Base-by-base conservation (phyloP, 2,113 vertebrate genomes). In the Tachysurus fulvidraco region DNA sequence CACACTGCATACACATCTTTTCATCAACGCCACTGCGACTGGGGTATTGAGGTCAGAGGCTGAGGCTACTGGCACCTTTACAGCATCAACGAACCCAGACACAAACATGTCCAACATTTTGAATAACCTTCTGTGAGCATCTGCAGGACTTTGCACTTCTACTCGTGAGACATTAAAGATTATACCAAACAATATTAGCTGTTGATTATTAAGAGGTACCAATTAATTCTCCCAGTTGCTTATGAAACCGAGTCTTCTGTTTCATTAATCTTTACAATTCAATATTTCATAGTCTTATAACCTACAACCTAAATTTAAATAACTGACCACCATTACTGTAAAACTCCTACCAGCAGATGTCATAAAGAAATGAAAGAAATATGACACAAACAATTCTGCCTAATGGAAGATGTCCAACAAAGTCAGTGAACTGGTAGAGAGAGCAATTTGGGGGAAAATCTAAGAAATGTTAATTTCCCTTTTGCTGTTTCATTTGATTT, bases 11-110 rank as follows among this genome's bases (percentile, higher is more conserved):
- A 14, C 23, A 76, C 73, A 52, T 52, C 73, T 52, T 76, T 14
- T 23, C 73, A n/a, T 76, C 73, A 76, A 28, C 73, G n/a, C 44
- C 23, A 52, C 44, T 76, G 44, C n/a, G 73, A 52, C 44, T 76
- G 73, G 14, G 73, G 73, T n/a, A 52, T 52, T 76, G 73, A 76
- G 44, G 44, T 76, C 44, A 76, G 73, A 76, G 14, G 44, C 73
- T 52, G 73, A 76, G 44, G 73, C n/a, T 76, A 23, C 73, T 52
- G 73, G 50, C 46, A 76, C 44, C 9, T 76, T 11, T 23, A 52
- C 23, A 52, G 73, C 21, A 46, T 46, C 25, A 74, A 50, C 71
- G 23, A 74, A 50, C 44, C 44, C 4, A 50, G 71, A 50, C 23
- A 25, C 44, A 74, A 46, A 50, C 41, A 74, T 14, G 21, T 74